Conservation (phyloP, 2,797 vertebrate genomes). For the Ceyx erithaca region DNA sequence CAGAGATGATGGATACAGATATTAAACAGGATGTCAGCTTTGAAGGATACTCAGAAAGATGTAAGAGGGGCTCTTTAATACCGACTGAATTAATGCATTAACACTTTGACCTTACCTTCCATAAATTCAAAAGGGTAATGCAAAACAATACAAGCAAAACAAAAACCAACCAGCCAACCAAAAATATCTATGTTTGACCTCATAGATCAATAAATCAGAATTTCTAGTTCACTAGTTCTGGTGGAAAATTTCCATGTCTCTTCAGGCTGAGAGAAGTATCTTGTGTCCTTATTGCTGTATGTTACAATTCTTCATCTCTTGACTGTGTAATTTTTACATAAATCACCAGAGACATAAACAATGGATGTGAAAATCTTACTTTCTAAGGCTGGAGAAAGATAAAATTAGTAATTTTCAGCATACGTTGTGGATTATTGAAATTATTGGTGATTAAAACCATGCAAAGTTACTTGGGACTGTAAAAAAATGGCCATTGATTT, state of each 20-base stretch:
- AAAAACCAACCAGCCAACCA: background rate
- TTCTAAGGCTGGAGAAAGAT: background rate
- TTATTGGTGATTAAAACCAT: background rate
- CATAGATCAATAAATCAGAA: slow-evolving; percentile 32
- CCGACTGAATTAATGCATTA: slow-evolving; percentile 20
- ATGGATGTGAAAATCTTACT: background rate
- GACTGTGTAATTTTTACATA: background rate
- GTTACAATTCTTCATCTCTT: background rate
- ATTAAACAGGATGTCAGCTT: background rate
- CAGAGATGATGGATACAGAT: background rate
- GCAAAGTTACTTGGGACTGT: background rate
- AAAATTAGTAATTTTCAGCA: background rate
- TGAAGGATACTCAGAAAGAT: background rate
- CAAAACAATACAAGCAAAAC: background rate
- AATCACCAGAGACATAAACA: background rate
- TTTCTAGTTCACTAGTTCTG: background rate
- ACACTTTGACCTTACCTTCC: slow-evolving; percentile 6
- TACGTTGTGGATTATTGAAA: background rate
- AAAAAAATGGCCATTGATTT: background rate
- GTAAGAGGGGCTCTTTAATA: background rate
- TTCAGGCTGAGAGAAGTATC: background rate
- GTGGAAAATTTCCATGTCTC: background rate
- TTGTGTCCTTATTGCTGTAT: background rate
- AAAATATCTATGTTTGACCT: slow-evolving; percentile 5
- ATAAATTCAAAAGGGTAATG: background rate